These are phyloP conservation scores for Orchesellides sinensis DNA, from an alignment of 2,888 invertebrate genomes.

Conservation along the genomic window DNA sequence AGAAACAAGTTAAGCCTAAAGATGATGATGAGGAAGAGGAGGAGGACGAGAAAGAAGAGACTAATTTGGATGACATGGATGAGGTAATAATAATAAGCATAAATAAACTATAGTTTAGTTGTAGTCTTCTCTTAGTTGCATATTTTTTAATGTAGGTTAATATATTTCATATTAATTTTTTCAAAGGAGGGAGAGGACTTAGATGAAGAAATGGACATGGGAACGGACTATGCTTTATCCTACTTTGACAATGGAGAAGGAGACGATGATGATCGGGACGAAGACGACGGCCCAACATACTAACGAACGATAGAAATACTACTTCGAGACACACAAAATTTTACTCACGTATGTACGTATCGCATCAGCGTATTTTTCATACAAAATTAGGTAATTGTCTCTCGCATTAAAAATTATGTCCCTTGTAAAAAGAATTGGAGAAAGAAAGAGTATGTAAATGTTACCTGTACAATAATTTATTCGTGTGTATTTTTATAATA, in stretches of 20 bases:
- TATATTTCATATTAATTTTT: background rate
- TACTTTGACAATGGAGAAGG: slow-evolving; percentile 78
- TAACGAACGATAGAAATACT: too few species aligned
- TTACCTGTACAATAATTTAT: too few species aligned
- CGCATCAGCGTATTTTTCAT: too few species aligned
- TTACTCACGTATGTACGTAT: too few species aligned
- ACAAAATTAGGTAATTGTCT: too few species aligned
- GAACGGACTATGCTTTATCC: slow-evolving; percentile 75
- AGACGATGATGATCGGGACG: slow-evolving; percentile 78
- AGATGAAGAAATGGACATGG: slow-evolving; percentile 80
- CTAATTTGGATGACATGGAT: slow-evolving; percentile 31
- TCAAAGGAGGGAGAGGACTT: slow-evolving; percentile 80
- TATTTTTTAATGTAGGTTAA: background rate
- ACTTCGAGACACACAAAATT: too few species aligned
- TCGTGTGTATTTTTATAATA: too few species aligned
- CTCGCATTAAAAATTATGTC: too few species aligned
- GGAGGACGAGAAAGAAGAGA: slow-evolving; percentile 35
- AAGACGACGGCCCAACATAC: slow-evolving; percentile 73
- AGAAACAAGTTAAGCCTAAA: too few species aligned
- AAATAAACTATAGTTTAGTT: background rate
- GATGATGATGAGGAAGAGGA: slow-evolving; percentile 74
- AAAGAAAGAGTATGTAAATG: too few species aligned
- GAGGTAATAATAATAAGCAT: slow-evolving; percentile 29
- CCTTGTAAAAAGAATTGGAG: too few species aligned
- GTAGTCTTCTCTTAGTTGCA: background rate